Percentiles rank a stretch among this genome's conserved stretches.
These are phyloP conservation scores for Sialia sialis DNA, from an alignment of 2,113 vertebrate species.

Conservation along the genomic window DNA sequence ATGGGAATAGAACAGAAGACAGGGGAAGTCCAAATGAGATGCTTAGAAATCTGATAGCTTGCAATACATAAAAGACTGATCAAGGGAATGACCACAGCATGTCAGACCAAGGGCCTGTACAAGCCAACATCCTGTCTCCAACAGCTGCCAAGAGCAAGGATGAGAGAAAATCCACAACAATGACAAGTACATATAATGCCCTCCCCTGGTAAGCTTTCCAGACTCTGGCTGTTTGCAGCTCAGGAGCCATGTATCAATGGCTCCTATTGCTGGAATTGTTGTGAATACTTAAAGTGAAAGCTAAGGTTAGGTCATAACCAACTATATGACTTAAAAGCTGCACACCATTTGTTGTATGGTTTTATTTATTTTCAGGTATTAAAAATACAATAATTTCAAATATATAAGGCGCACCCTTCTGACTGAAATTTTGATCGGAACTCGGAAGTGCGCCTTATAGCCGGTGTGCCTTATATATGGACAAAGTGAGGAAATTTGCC, in stretches of 20 bases:
- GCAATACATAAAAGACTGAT: neutral
- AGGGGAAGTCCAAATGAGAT: neutral
- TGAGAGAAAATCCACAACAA: neutral
- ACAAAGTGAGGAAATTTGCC: no score
- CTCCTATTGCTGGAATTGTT: neutral
- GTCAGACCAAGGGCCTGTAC: neutral
- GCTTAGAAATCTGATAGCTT: neutral
- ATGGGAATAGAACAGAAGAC: neutral
- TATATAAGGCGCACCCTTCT: no score
- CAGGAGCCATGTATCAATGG: neutral
- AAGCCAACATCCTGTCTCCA: neutral
- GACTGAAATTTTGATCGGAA: no score
- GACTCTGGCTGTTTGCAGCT: neutral
- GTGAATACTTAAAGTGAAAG: neutral
- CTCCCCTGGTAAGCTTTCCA: neutral
- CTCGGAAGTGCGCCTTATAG: no score
- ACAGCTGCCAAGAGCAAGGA: neutral
- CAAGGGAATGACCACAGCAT: rapidly evolving
- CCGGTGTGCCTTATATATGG: no score
- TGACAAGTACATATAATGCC: neutral
- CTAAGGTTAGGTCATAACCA: neutral
- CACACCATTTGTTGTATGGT: neutral
- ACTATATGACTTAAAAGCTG: neutral
- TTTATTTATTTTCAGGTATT: neutral
- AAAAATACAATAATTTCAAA: no score